Conservation (phyloP, 2,888 invertebrate species). For the Frankliniella fusca region DNA sequence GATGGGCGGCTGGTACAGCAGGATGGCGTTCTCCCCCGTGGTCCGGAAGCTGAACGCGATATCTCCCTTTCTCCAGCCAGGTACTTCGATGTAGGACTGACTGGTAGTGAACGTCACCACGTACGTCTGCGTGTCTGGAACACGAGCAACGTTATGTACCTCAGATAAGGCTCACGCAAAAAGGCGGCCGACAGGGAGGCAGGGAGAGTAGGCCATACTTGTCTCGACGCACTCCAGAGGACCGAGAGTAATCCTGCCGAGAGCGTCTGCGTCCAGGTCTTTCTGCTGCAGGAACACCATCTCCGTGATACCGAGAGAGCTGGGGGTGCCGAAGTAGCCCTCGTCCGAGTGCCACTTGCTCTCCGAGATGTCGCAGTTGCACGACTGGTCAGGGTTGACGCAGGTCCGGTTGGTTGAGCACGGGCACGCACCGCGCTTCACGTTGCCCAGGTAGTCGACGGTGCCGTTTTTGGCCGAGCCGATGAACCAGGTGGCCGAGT, state of each 20-base stretch:
- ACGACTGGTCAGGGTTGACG: constrained; percentile 73
- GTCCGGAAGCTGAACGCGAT: constrained; percentile 90
- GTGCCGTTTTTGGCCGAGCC: constrained; percentile 69
- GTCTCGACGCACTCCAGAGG: constrained; percentile 92
- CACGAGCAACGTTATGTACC: constrained; percentile 2
- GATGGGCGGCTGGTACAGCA: constrained; percentile 86
- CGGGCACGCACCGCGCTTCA: constrained; percentile 59
- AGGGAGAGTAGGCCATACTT: constrained; percentile 57
- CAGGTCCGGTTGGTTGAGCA: constrained; percentile 73
- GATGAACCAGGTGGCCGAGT: constrained; percentile 84
- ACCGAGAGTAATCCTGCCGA: constrained; percentile 82
- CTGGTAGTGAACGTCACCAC: constrained; percentile 92
- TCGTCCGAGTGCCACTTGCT: constrained; percentile 87
- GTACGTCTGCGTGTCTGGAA: constrained; percentile 80
- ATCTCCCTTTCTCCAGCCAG: constrained; percentile 89
- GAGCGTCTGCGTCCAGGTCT: constrained; percentile 74
- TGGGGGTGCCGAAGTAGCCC: constrained; percentile 73
- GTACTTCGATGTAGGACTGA: constrained; percentile 87
- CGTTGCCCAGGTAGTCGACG: constrained; percentile 79
- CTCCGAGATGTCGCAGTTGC: constrained; percentile 86
- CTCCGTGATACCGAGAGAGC: constrained; percentile 81
- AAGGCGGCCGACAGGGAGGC: too few relatives aligned
- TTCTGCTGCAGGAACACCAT: constrained; percentile 87
- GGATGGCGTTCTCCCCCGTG: constrained; percentile 81
- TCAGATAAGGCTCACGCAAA: too few relatives aligned